Conservation (phyloP, 2,888 invertebrate species). For the Lottia gigantea region DNA sequence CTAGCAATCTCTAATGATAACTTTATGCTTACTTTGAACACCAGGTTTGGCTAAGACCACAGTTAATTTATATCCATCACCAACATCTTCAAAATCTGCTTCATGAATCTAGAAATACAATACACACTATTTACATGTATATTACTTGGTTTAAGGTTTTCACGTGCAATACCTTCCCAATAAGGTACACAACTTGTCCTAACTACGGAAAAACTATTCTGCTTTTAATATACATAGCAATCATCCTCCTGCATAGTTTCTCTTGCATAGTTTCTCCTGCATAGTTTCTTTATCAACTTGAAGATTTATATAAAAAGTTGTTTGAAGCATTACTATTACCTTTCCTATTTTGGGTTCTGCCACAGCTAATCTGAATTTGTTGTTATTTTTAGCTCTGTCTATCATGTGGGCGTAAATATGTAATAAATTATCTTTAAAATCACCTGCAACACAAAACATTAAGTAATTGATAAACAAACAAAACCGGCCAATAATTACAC, state of each 20-base stretch:
- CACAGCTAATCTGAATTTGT: constrained; percentile 55
- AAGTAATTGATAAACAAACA: neutral
- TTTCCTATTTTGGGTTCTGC: constrained; percentile 65
- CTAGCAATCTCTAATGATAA: no score
- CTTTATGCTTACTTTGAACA: constrained; percentile 45
- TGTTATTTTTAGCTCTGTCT: constrained; percentile 57
- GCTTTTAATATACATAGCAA: neutral
- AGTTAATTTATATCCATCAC: constrained; percentile 61
- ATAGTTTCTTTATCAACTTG: no score
- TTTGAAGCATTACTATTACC: constrained; percentile 40
- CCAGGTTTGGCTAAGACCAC: constrained; percentile 62
- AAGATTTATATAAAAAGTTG: no score
- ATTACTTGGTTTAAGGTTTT: no score
- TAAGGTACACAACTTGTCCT: no score
- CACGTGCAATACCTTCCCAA: no score
- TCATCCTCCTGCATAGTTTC: no score
- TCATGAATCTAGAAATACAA: constrained; percentile 56
- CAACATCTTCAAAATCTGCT: constrained; percentile 65
- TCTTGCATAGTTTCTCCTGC: no score
- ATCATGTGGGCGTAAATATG: constrained; percentile 67
- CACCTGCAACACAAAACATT: constrained; percentile 48
- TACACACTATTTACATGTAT: no score
- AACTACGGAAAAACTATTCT: neutral
- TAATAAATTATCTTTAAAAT: constrained; percentile 64
- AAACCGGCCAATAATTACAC: no score